A percentile compares a stretch with the other conserved stretches of the same genome.
phyloP scores from a whole-genome alignment of 1,140 invertebrate genomes.

The Zaprionus tsacasi region DNA sequence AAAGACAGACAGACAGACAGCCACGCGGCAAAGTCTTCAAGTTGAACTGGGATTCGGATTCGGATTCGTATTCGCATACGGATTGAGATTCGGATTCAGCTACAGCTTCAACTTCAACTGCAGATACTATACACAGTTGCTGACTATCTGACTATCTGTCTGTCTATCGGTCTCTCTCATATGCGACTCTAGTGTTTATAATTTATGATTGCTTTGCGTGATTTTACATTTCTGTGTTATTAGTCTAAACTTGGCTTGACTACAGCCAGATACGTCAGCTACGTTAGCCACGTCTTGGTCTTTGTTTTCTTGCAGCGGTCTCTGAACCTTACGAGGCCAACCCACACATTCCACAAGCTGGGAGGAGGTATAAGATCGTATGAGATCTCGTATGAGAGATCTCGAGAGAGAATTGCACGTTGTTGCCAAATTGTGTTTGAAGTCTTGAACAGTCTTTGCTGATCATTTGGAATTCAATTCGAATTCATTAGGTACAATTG shows the following conservation, averaged over 20 bases:
- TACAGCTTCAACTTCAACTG: neutral
- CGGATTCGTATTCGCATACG: conserved; percentile 3
- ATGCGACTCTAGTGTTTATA: conserved; percentile 52
- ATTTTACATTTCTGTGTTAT: conserved; percentile 69
- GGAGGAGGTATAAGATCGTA: too few species aligned
- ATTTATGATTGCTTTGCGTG: conserved; percentile 71
- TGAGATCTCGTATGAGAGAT: too few species aligned
- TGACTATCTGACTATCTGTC: conserved; percentile 14
- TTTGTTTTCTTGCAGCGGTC: conserved; percentile 20
- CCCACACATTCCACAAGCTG: conserved; percentile 28
- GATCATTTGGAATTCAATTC: conserved; percentile 52
- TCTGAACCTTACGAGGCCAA: conserved; percentile 29
- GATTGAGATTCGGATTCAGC: conserved; percentile 4
- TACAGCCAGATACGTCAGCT: neutral
- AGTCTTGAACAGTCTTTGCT: conserved; percentile 32
- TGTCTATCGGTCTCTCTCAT: conserved; percentile 21
- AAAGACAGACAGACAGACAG: conserved; percentile 25
- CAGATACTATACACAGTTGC: conserved; percentile 18
- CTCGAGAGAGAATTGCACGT: conserved; percentile 39
- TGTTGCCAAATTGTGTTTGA: conserved; percentile 47
- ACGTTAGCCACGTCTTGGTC: conserved; percentile 15
- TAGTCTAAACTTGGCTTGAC: conserved; percentile 56
- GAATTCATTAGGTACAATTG: conserved; percentile 49
- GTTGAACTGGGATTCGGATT: conserved; percentile 8
- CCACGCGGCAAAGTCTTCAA: conserved; percentile 10